Evolutionary conservation across 2,797 vertebrate species (phyloP).

Genomic region (Protosalanx chinensis): DNA sequence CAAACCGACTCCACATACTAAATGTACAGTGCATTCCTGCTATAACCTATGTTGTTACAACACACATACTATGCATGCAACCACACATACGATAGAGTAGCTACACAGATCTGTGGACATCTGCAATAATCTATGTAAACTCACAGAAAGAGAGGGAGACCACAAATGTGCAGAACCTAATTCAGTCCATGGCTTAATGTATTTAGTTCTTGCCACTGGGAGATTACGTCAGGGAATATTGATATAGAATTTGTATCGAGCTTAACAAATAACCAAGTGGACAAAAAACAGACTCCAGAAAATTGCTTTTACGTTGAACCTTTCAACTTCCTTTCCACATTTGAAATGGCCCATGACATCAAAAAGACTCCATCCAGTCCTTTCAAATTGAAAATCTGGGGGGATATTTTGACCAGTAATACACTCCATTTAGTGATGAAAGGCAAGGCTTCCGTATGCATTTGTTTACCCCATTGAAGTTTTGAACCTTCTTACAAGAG

Average conservation of each 20-base stretch:
- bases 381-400: background rate
- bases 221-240: background rate
- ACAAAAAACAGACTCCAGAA: no score
- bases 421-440: background rate
- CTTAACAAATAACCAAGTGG: background rate
- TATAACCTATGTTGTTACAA: background rate
- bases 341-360: background rate
- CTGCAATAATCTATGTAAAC: background rate
- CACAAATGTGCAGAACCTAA: conserved; percentile 7
- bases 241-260: background rate
- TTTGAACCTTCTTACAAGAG: background rate
- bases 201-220: background rate
- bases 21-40: background rate
- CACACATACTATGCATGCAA: conserved; percentile 16
- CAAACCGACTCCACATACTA: no score
- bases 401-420: background rate
- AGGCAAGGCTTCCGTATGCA: background rate
- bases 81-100: background rate
- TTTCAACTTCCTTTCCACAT: background rate
- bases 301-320: no score
- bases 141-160: background rate
- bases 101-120: conserved; percentile 1
- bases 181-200: background rate
- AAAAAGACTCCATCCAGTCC: background rate
- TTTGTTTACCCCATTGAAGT: background rate